A percentile compares a stretch with the other conserved stretches of the same genome.
These are phyloP conservation scores for Hippolais icterina DNA, from an alignment of 2,113 vertebrate species.

Conservation along the genomic window DNA sequence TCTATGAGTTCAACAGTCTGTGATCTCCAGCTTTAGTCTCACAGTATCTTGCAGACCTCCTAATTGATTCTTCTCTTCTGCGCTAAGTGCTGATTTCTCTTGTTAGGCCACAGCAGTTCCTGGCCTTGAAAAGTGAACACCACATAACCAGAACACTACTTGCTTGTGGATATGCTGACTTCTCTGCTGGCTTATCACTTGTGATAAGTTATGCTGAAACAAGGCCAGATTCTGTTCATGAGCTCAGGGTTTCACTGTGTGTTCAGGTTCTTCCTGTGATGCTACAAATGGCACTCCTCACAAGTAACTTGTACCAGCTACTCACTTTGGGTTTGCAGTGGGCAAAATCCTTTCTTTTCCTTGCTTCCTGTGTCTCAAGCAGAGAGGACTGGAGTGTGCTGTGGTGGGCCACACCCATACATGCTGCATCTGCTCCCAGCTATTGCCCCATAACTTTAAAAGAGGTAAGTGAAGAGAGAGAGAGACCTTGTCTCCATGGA, in stretches of 20 bases:
- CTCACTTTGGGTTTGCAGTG: background rate
- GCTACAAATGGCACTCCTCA: background rate
- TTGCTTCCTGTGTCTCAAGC: background rate
- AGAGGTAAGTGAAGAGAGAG: background rate
- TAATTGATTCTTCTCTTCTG: background rate
- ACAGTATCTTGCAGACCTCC: background rate
- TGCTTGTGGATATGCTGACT: background rate
- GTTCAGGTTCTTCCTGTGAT: background rate
- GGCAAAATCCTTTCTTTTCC: background rate
- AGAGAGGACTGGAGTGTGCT: background rate
- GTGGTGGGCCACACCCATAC: accelerated
- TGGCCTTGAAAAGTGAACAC: background rate
- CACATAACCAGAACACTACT: background rate
- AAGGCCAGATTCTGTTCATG: background rate
- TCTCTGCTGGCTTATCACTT: background rate
- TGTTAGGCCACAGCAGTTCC: background rate
- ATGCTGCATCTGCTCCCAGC: background rate
- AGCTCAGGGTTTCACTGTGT: background rate
- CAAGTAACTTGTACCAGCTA: background rate
- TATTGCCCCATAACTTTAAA: background rate
- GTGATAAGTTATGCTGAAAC: background rate
- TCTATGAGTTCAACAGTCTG: background rate
- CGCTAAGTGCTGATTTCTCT: background rate
- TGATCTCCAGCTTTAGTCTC: background rate
- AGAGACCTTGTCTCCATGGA: accelerated